Conservation (phyloP, 2,113 vertebrate genomes). For the Campylomormyrus tamandua region DNA sequence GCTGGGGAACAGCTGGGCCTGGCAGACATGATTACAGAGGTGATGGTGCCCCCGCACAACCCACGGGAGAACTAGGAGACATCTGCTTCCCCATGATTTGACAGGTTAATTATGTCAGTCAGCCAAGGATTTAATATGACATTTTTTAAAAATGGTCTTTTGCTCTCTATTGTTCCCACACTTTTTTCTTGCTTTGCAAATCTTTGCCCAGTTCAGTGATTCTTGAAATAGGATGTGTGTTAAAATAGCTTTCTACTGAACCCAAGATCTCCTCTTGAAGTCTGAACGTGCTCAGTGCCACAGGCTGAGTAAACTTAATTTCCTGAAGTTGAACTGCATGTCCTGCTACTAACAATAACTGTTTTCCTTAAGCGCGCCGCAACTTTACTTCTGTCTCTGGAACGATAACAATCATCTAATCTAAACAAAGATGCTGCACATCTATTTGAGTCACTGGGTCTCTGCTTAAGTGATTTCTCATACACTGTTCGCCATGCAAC, state of each 20-base stretch:
- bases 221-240: background rate
- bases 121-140: background rate
- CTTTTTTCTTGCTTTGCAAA: background rate
- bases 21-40: slow-evolving; percentile 17
- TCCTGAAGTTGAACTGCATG: background rate
- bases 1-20: slow-evolving; percentile 49
- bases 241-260: background rate
- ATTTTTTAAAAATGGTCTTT: background rate
- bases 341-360: slow-evolving; percentile 1
- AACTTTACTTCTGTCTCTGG: background rate
- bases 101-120: background rate
- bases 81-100: background rate
- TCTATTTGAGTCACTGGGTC: background rate
- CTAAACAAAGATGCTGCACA: slow-evolving; percentile 1
- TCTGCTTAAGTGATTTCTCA: background rate
- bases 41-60: background rate
- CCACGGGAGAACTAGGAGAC: background rate
- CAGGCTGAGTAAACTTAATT: background rate
- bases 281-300: background rate
- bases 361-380: background rate
- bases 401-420: slow-evolving; percentile 3
- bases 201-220: background rate
- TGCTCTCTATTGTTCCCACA: background rate
- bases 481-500: background rate
- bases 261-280: background rate